phyloP scores from a whole-genome alignment of 1,140 invertebrate genomes.

The Drosophila bipectinata region DNA sequence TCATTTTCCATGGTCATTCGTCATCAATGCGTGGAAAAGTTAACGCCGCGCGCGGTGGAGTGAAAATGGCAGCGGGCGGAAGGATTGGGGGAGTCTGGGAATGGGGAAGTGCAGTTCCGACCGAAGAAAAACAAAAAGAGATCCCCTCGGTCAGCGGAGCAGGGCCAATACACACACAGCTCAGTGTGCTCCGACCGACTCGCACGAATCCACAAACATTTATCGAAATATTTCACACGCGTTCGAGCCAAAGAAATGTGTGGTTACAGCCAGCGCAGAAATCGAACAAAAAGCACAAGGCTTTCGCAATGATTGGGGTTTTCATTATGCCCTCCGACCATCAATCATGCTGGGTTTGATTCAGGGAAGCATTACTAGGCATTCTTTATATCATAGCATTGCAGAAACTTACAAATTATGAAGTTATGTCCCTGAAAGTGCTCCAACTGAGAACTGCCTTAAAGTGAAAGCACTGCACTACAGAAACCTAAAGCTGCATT shows the following conservation, averaged over 20 bases:
- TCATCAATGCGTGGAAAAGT: constrained; percentile 73
- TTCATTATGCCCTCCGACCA: neutral
- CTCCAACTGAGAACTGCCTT: constrained; percentile 25
- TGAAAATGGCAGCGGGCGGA: constrained; percentile 16
- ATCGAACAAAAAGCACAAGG: constrained; percentile 2
- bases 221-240: constrained; percentile 50
- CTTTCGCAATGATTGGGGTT: neutral
- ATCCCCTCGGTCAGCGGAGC: constrained; percentile 15
- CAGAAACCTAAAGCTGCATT: constrained; percentile 27
- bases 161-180: constrained; percentile 3
- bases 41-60: constrained; percentile 37
- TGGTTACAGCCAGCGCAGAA: constrained; percentile 15
- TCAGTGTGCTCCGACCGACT: constrained; percentile 24
- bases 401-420: neutral
- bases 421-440: constrained; percentile 12
- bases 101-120: constrained; percentile 13
- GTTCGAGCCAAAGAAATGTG: constrained; percentile 36
- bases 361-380: neutral
- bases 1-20: constrained; percentile 75
- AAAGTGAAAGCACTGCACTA: constrained; percentile 48
- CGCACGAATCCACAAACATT: constrained; percentile 42
- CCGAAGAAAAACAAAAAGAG: constrained; percentile 13
- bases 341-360: constrained; percentile 6
- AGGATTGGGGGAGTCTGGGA: neutral
- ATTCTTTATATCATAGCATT: too few relatives aligned